Evolutionary conservation across 1,140 invertebrate genomes (phyloP).

Genomic region (Acromyrmex echinatior): DNA sequence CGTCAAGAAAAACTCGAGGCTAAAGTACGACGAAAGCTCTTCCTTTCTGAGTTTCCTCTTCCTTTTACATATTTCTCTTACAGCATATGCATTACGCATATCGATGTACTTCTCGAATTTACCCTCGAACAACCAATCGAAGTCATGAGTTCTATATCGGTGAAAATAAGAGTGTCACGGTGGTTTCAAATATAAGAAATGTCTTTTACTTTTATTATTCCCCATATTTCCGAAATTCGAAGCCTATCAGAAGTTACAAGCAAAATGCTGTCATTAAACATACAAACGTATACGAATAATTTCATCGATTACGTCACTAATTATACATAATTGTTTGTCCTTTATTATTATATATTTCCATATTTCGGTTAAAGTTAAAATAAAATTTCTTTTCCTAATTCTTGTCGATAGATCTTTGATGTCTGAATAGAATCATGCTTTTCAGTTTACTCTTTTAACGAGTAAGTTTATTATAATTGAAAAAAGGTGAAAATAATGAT

Average conservation of each 20-base stretch:
- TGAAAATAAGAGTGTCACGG: conserved; percentile 62
- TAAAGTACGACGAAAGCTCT: conserved; percentile 54
- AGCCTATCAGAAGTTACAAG: background rate
- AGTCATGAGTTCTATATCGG: conserved; percentile 76
- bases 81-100: conserved; percentile 17
- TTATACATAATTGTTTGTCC: background rate
- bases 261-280: background rate
- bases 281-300: background rate
- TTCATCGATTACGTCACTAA: background rate
- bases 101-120: conserved; percentile 37
- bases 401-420: background rate
- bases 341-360: background rate
- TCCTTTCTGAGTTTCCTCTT: conserved; percentile 4
- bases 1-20: conserved; percentile 40
- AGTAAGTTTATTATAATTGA: background rate
- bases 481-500: background rate
- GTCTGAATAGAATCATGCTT: background rate
- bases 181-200: background rate
- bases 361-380: conserved; percentile 2
- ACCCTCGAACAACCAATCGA: conserved; percentile 70
- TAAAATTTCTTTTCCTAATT: background rate
- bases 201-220: conserved; percentile 1
- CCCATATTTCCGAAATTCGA: conserved; percentile 9
- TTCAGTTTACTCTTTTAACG: background rate
- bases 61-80: conserved; percentile 7